Conservation (phyloP, 2,888 invertebrate species). For the Euspilapteryx auroguttella region DNA sequence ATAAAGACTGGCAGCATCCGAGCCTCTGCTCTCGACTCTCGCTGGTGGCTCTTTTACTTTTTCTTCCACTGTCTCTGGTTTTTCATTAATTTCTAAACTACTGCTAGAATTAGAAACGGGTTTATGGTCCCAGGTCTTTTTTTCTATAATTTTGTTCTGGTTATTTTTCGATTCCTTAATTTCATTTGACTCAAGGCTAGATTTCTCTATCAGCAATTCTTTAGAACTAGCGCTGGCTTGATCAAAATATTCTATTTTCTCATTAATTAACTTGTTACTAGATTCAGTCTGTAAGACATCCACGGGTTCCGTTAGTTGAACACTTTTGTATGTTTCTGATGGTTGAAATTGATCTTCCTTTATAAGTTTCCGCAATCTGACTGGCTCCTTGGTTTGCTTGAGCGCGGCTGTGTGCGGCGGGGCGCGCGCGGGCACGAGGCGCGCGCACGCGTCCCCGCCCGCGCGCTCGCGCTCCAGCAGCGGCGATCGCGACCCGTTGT, state of each 20-base stretch:
- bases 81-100: conserved; percentile 55
- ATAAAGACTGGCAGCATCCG: conserved; percentile 44
- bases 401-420: not conserved
- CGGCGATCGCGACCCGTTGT: conserved; percentile 72
- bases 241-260: conserved; percentile 49
- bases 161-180: conserved; percentile 29
- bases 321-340: not conserved
- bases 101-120: conserved; percentile 63
- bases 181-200: conserved; percentile 54
- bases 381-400: conserved; percentile 10
- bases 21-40: conserved; percentile 41
- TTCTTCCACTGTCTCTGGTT: conserved; percentile 16
- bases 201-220: conserved; percentile 67
- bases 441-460: not conserved
- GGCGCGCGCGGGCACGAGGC: no score
- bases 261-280: not conserved
- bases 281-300: conserved; percentile 18
- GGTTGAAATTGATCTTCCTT: conserved; percentile 24
- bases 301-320: conserved; percentile 8
- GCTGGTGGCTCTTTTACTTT: conserved; percentile 23
- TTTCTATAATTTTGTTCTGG: conserved; percentile 23
- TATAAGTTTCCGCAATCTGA: conserved; percentile 40
- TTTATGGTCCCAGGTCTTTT: conserved; percentile 53
- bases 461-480: conserved; percentile 51
- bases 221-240: conserved; percentile 71